Conservation (phyloP, 2,888 invertebrate genomes). For the Crocallis elinguaria region DNA sequence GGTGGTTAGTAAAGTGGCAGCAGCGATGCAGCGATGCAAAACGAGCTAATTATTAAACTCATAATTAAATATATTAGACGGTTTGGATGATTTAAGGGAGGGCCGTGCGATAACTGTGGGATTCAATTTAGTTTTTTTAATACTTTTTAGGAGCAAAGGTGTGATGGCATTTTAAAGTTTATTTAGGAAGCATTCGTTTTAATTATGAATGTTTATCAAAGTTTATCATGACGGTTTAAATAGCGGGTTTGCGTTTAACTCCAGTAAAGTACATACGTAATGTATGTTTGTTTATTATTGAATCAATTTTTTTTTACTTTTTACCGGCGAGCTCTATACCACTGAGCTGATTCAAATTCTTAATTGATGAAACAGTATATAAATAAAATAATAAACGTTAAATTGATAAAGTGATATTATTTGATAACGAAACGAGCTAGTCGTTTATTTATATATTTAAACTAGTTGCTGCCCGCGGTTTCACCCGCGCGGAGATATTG, state of each 20-base stretch:
- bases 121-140: constrained; percentile 31
- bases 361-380: no score
- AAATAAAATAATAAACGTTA: no score
- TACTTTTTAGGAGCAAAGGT: constrained; percentile 23
- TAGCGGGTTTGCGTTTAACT: neutral
- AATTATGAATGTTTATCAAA: constrained; percentile 21
- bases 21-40: constrained; percentile 49
- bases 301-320: no score
- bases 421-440: no score
- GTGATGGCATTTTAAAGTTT: constrained; percentile 27
- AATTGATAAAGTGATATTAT: no score
- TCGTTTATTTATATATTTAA: no score
- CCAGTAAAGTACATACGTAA: no score
- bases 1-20: constrained; percentile 33
- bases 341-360: no score
- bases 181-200: constrained; percentile 24
- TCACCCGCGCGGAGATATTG: no score
- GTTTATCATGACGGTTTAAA: constrained; percentile 7
- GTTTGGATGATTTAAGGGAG: constrained; percentile 33
- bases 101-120: constrained; percentile 24
- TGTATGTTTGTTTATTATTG: no score
- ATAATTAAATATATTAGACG: constrained; percentile 68
- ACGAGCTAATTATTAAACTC: constrained; percentile 71
- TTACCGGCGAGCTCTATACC: no score
- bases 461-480: no score